Percentiles rank a stretch among this genome's conserved stretches.
Evolutionary conservation across 2,113 vertebrate genomes (phyloP).

Genomic region (Neoarius graeffei): DNA sequence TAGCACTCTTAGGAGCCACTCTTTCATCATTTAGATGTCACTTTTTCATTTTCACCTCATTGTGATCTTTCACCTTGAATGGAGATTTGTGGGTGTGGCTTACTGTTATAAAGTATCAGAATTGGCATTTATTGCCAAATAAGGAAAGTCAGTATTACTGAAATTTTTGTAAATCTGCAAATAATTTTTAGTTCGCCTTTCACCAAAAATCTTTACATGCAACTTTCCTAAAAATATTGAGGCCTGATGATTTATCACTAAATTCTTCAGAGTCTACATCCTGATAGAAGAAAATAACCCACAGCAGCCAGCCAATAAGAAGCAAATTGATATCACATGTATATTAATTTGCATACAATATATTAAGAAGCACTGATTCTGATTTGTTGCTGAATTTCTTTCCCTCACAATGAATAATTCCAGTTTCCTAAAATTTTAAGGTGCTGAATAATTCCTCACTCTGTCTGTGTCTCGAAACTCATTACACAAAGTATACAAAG

Average conservation of each 20-base stretch:
- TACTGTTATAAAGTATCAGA: not conserved
- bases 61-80: not conserved
- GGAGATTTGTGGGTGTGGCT: not conserved
- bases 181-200: not conserved
- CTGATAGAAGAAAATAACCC: not conserved
- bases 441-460: not conserved
- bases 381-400: not conserved
- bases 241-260: not conserved
- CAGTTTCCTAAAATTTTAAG: not conserved
- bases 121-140: not conserved
- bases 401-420: not conserved
- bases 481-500: not conserved
- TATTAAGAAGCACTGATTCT: not conserved
- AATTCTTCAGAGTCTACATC: not conserved
- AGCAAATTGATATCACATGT: not conserved
- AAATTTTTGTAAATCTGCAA: not conserved
- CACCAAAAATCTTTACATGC: not conserved
- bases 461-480: not conserved
- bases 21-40: not conserved
- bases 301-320: not conserved
- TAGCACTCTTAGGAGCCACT: too few species aligned
- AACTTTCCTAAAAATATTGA: not conserved
- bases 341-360: too few species aligned
- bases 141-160: not conserved
- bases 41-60: not conserved